Evolutionary conservation across 2,113 vertebrate genomes (phyloP), one percentile per base, ranked within the genome.

Genomic region (Oncorhynchus tshawytscha): DNA sequence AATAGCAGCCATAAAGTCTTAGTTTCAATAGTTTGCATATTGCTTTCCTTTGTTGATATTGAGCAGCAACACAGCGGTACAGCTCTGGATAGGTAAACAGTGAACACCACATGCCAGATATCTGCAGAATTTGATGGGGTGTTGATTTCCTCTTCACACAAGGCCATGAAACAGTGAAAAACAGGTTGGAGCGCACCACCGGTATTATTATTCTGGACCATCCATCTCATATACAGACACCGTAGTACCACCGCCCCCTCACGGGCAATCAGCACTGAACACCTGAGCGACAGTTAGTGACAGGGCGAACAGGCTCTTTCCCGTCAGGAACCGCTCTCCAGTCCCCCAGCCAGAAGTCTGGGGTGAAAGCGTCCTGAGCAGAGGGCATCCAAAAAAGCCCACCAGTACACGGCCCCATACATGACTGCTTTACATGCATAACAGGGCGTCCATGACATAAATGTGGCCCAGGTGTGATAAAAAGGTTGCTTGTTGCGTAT

Each of bases 301-400:
- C 83, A 85, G 39, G 78, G 83, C 81, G 78, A 81, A 72, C 74
- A 45, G 75, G 75, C 31, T n/a, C 82, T 82, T 89, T 89, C 85
- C 87, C 83, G 81, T 57, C 80, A 83, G 67, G 69, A 72, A 84
- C 80, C 85, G 70, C 83, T 90, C 82, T 85, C 85, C 87, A 79
- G 60, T 82, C 79, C 68, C 73, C 70, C 88, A 84, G 82, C 87
- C 91, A 91, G 84, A 91, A 88, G 86, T 86, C 84, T 82, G 77
- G 9, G 39, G 91, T 89, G 86, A 90, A 88, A 86, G 90, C 80
- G 84, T 85, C 82, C 66, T 85, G 67, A 78, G 79, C 77, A 81
- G 78, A 83, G 27, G 27, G 81, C 74, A 85, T 86, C 85, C 83
- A 90, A 89, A 90, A 89, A 71, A 16, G 62, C 75, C 49, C 80